Conservation (phyloP, 2,888 invertebrate species). For the Nyleta sp. region DNA sequence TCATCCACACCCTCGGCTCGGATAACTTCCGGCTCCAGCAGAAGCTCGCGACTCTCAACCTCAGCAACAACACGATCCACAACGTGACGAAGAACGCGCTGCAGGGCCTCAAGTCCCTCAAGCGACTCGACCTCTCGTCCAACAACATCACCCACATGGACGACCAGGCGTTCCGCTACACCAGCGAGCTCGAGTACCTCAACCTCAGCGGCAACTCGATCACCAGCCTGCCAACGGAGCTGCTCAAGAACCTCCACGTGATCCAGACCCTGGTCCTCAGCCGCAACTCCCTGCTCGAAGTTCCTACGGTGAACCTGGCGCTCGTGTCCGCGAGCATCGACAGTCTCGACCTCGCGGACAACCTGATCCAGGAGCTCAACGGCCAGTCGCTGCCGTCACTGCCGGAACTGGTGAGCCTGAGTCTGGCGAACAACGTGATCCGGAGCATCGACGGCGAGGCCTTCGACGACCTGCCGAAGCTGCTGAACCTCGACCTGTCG, state of each 20-base stretch:
- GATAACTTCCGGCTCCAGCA: constrained; percentile 92
- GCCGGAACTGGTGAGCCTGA: constrained; percentile 88
- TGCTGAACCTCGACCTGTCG: constrained; percentile 90
- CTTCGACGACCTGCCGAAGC: constrained; percentile 88
- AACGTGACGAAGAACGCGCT: constrained; percentile 90
- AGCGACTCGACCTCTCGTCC: constrained; percentile 88
- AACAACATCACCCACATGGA: constrained; percentile 91
- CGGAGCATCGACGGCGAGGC: constrained; percentile 88
- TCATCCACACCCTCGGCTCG: constrained; percentile 90
- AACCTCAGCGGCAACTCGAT: constrained; percentile 91
- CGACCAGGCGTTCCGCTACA: constrained; percentile 90
- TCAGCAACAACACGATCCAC: constrained; percentile 90
- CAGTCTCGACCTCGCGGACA: constrained; percentile 90
- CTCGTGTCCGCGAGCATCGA: constrained; percentile 86
- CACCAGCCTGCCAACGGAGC: constrained; percentile 88
- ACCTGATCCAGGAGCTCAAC: constrained; percentile 89
- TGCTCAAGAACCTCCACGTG: constrained; percentile 88
- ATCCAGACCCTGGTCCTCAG: constrained; percentile 89
- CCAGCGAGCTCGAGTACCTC: constrained; percentile 88
- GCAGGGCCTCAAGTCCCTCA: constrained; percentile 87
- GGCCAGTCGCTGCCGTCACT: constrained; percentile 89
- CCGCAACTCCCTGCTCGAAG: constrained; percentile 90
- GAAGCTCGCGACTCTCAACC: constrained; percentile 89
- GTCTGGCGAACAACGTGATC: constrained; percentile 90
- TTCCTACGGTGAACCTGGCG: constrained; percentile 88